A percentile compares a stretch with the other conserved stretches of the same genome.
Conservation (phyloP, 2,888 invertebrate genomes). For the Phengaris alcon region DNA sequence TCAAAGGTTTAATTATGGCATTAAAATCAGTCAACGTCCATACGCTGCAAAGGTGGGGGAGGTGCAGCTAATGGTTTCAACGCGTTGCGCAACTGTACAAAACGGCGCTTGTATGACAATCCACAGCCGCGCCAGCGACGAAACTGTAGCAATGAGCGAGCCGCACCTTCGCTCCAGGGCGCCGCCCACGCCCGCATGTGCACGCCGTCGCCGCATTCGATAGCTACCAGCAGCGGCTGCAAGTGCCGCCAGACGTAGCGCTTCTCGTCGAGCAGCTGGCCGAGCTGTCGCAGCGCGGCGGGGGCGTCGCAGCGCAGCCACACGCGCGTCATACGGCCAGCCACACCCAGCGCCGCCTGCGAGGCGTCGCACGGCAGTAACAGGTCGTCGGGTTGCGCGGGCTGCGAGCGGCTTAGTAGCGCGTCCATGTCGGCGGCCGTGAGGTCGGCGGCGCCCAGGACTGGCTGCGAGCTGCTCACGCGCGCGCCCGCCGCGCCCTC, state of each 20-base stretch:
- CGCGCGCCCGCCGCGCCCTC: conserved; percentile 45
- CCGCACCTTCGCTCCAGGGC: conserved; percentile 43
- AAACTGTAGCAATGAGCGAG: conserved; percentile 88
- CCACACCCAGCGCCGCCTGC: conserved; percentile 83
- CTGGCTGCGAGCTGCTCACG: conserved; percentile 43
- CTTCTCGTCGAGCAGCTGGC: conserved; percentile 75
- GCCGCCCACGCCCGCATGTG: conserved; percentile 59
- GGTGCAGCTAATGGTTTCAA: conserved; percentile 49
- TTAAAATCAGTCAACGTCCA: conserved; percentile 18
- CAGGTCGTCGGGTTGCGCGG: conserved; percentile 89
- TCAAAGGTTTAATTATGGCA: neutral
- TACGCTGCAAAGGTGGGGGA: conserved; percentile 22
- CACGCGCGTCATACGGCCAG: conserved; percentile 93
- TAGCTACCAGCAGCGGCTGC: conserved; percentile 69
- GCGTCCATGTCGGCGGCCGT: conserved; percentile 68
- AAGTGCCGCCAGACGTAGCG: conserved; percentile 65
- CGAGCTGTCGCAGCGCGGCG: conserved; percentile 82
- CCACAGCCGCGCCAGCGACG: conserved; percentile 95
- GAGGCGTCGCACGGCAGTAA: conserved; percentile 79
- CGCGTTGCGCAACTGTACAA: conserved; percentile 83
- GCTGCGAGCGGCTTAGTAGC: conserved; percentile 91
- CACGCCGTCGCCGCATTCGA: conserved; percentile 56
- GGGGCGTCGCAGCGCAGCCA: conserved; percentile 86
- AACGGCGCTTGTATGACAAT: conserved; percentile 93
- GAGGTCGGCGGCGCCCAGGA: conserved; percentile 40